phyloP scores from a whole-genome alignment of 2,797 vertebrate species.

The Microchirus variegatus region DNA sequence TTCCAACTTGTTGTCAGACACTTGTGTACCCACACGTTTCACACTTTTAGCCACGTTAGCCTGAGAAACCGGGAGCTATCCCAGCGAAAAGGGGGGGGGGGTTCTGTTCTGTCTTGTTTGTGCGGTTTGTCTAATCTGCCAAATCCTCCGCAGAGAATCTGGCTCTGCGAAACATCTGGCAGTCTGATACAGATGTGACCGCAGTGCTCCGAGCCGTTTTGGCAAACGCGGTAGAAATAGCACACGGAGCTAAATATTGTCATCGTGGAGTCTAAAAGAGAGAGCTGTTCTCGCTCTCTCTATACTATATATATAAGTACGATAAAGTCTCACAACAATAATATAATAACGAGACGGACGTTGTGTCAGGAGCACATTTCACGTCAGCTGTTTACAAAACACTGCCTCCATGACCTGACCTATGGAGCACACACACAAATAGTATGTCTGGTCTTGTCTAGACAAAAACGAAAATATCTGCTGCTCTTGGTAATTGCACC shows the following conservation, averaged over 20 bases:
- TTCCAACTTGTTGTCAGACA: too few relatives aligned
- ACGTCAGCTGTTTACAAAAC: constrained; percentile 17
- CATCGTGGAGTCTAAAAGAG: not conserved
- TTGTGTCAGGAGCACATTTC: constrained; percentile 8
- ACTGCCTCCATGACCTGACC: constrained; percentile 52
- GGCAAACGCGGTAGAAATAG: constrained; percentile 37
- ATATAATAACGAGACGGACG: too few relatives aligned
- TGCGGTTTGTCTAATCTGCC: constrained; percentile 55
- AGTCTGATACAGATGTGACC: constrained; percentile 52
- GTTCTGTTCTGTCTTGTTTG: constrained; percentile 66
- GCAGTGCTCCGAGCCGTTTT: constrained; percentile 46
- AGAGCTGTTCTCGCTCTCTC: constrained; percentile 4
- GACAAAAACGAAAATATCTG: constrained; percentile 76
- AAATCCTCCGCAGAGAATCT: constrained; percentile 54
- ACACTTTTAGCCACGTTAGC: not conserved
- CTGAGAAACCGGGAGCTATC: constrained; percentile 15
- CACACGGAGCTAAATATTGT: constrained; percentile 27
- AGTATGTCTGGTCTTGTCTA: constrained; percentile 64
- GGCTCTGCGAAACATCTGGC: constrained; percentile 49
- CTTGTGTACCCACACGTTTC: too few relatives aligned
- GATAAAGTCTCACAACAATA: not conserved
- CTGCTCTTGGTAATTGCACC: constrained; percentile 70
- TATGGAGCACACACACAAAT: constrained; percentile 42
- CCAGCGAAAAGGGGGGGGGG: constrained; percentile 28
- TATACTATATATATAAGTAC: constrained; percentile 13